phyloP scores from a whole-genome alignment of 2,797 vertebrate species.

The Denticeps clupeoides region DNA sequence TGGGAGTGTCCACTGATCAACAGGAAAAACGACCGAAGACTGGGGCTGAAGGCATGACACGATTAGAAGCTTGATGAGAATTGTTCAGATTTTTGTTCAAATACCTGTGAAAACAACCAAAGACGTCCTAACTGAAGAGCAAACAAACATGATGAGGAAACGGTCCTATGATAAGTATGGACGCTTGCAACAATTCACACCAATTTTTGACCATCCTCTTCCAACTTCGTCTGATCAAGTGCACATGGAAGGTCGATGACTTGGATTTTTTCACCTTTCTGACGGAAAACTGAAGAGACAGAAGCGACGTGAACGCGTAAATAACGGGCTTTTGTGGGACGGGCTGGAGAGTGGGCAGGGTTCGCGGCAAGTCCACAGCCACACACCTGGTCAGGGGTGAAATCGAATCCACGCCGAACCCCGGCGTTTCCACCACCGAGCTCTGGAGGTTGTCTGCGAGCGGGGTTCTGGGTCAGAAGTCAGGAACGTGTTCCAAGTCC shows the following conservation, averaged over 20 bases:
- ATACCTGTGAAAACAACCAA: too few relatives aligned
- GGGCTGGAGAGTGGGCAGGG: conserved; percentile 29
- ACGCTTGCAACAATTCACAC: conserved; percentile 3
- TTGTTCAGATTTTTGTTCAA: too few relatives aligned
- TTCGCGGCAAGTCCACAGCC: conserved; percentile 53
- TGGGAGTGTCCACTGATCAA: too few relatives aligned
- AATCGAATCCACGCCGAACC: conserved; percentile 62
- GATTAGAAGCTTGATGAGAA: too few relatives aligned
- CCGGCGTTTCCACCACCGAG: conserved; percentile 49
- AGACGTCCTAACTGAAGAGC: too few relatives aligned
- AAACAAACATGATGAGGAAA: too few relatives aligned
- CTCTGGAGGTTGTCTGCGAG: conserved; percentile 39
- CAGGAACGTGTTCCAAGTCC: conserved; percentile 41
- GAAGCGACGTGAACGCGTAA: conserved; percentile 34
- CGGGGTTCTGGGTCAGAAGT: conserved; percentile 48
- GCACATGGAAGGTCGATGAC: conserved; percentile 9
- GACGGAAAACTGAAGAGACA: conserved; percentile 21
- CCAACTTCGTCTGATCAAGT: neutral
- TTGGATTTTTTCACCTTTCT: conserved; percentile 17
- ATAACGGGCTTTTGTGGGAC: conserved; percentile 42
- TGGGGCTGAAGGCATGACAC: too few relatives aligned
- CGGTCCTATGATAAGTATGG: neutral
- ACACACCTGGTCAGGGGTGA: conserved; percentile 60
- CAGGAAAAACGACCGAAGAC: too few relatives aligned
- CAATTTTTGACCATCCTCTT: too few relatives aligned